These are phyloP conservation scores for Aproaerema taeniolella DNA, from an alignment of 2,888 invertebrate genomes.

Conservation along the genomic window DNA sequence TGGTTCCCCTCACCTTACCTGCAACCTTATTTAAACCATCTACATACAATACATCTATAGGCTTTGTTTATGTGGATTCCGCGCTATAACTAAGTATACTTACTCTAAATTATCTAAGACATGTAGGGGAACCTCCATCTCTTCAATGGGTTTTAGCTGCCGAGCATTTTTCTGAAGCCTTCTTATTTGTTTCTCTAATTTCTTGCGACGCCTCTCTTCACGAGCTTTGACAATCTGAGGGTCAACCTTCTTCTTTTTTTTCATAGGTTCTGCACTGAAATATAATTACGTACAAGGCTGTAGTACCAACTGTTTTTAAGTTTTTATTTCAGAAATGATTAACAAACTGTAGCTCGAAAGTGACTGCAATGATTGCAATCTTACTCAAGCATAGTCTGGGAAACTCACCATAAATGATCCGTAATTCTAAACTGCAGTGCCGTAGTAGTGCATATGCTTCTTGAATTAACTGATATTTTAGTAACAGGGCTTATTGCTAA, in stretches of 20 bases:
- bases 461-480: slow-evolving; percentile 34
- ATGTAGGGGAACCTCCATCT: slow-evolving; percentile 85
- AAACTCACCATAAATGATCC: slow-evolving; percentile 57
- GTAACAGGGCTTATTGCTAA: slow-evolving; percentile 41
- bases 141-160: slow-evolving; percentile 93
- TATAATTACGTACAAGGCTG: neutral
- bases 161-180: slow-evolving; percentile 87
- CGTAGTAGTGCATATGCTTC: slow-evolving; percentile 43
- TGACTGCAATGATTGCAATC: neutral
- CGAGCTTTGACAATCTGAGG: slow-evolving; percentile 87
- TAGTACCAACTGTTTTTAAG: neutral
- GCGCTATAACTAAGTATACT: no score
- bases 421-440: slow-evolving; percentile 56
- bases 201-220: slow-evolving; percentile 88
- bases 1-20: no score
- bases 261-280: slow-evolving; percentile 89
- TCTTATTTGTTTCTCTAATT: slow-evolving; percentile 91
- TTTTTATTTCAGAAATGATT: neutral
- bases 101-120: slow-evolving; percentile 82
- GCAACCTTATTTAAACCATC: no score
- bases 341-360: no score
- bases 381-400: neutral
- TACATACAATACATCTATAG: no score
- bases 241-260: slow-evolving; percentile 92
- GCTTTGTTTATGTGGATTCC: no score